Conservation (phyloP, 2,113 vertebrate species). For the Crypturellus undulatus region DNA sequence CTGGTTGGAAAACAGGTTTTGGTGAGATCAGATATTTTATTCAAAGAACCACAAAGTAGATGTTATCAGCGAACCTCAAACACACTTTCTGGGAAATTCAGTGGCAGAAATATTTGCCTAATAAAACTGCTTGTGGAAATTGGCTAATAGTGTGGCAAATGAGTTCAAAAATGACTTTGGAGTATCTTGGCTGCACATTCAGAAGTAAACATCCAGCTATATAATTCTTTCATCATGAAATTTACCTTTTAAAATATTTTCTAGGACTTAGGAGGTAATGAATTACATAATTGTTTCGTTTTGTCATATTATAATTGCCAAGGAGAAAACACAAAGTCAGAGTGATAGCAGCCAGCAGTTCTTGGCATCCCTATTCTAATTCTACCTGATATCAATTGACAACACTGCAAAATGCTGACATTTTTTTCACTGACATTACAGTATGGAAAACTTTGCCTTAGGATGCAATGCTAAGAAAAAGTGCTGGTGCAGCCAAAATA, state of each 20-base stretch:
- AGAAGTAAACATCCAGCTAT: not conserved
- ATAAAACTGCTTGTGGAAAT: not conserved
- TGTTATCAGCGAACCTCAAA: not conserved
- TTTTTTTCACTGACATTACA: constrained; percentile 45
- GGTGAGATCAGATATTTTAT: not conserved
- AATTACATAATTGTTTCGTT: not conserved
- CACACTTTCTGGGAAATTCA: not conserved
- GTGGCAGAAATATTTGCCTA: not conserved
- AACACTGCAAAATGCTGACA: constrained; percentile 40
- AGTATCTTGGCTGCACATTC: not conserved
- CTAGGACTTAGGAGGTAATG: not conserved
- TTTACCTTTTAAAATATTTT: not conserved
- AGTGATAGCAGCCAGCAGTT: not conserved
- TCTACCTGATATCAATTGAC: not conserved
- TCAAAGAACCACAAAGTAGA: not conserved
- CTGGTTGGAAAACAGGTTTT: not conserved
- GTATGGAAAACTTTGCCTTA: constrained; percentile 51
- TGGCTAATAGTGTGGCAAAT: not conserved
- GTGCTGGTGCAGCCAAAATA: not conserved
- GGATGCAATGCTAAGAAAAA: constrained; percentile 12
- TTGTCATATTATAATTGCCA: too few relatives aligned
- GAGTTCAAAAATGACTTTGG: not conserved
- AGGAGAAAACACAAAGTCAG: not conserved
- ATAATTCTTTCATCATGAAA: not conserved
- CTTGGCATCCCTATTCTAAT: not conserved